These are phyloP conservation scores for Morpho deidamia DNA, from an alignment of 2,888 invertebrate species.

Conservation along the genomic window DNA sequence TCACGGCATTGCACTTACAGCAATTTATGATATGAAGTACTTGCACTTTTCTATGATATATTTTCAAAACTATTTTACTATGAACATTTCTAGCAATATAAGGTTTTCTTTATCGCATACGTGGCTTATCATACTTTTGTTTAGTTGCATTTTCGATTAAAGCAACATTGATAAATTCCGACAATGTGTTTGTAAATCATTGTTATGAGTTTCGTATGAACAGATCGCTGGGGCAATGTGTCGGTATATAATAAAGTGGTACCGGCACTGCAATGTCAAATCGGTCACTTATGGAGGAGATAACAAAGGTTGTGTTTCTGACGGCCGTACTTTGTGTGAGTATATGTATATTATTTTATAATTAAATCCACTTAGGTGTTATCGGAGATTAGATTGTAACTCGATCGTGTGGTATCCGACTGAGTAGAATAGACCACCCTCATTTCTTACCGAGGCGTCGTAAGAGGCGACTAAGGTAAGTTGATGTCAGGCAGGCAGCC, in stretches of 20 bases:
- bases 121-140: constrained; percentile 22
- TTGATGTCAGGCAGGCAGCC: too few relatives aligned
- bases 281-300: constrained; percentile 45
- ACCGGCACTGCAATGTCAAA: constrained; percentile 30
- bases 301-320: constrained; percentile 39
- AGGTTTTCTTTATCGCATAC: constrained; percentile 21
- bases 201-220: constrained; percentile 10
- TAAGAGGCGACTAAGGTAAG: too few relatives aligned
- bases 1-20: too few relatives aligned
- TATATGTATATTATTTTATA: constrained; percentile 9
- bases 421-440: too few relatives aligned
- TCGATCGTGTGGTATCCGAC: too few relatives aligned
- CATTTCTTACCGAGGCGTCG: too few relatives aligned
- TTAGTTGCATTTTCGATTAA: constrained; percentile 27
- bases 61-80: neutral
- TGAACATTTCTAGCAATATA: neutral
- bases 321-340: constrained; percentile 49
- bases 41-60: neutral
- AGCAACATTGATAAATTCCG: constrained; percentile 28
- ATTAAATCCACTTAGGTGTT: neutral
- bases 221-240: constrained; percentile 41
- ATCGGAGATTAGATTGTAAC: too few relatives aligned
- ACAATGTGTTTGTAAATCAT: constrained; percentile 24
- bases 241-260: constrained; percentile 45
- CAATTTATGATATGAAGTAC: too few relatives aligned